Base-by-base conservation (phyloP, 1,140 invertebrate genomes). In the Bombus ignitus region DNA sequence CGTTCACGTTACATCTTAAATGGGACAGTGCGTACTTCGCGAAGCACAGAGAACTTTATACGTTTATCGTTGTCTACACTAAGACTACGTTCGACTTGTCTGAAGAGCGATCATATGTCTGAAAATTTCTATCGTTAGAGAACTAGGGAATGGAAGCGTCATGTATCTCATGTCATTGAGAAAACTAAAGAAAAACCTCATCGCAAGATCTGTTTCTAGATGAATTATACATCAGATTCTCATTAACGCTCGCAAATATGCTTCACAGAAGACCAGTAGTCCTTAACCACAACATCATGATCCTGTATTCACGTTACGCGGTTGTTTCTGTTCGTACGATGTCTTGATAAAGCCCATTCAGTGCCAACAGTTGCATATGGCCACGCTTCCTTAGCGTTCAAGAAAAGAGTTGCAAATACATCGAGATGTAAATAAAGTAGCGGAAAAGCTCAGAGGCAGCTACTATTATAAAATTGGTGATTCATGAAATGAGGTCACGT, bases 391-490 rank as follows among this genome's bases (percentile, higher is more conserved):
- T 35, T n/a, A 32, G 59, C 25, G 44, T n/a, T 6, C 44, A 42
- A 22, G 72, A 47, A 66, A 80, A 62, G 47, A 37, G 53, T 53
- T 71, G 84, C 72, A 53, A 76, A 35, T 53, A 25, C 32, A 15
- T 37, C 25, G 39, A 4, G 62, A 76, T 88, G 77, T 91, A 85
- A 88, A 90, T 90, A 90, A 89, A 92, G 80, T 84, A 66, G 83
- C 74, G 89, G 91, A 89, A 90, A 86, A 86, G 79, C 72, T 87
- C 62, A 82, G 35, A 85, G 83, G 78, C 87, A 68, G 90, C 85
- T 92, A 91, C 92, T 94, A 95, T 94, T 93, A 95, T 94, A 95
- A 94, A 95, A 94, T 94, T 92, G 91, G 89, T 94, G 94, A 94
- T 93, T 94, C 94, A 94, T 85, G 81, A 86, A 92, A 93, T 91